These are phyloP conservation scores for Oryzias curvinotus DNA, from an alignment of 2,113 vertebrate species.

Conservation along the genomic window DNA sequence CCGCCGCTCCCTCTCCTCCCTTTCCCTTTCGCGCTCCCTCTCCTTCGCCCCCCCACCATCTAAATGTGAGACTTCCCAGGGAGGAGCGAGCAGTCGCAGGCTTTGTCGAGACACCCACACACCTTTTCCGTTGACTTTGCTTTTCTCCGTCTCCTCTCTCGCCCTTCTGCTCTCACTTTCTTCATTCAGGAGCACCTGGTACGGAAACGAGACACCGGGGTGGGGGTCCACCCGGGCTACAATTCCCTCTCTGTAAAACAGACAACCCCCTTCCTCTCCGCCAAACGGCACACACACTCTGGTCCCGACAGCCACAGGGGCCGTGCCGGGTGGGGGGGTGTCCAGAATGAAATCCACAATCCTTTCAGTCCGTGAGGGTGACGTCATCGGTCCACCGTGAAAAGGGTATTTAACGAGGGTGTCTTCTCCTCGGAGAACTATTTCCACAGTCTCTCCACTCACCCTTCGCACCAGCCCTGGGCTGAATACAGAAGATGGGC, in stretches of 20 bases:
- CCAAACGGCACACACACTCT: slow-evolving; percentile 83
- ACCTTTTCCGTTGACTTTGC: slow-evolving; percentile 60
- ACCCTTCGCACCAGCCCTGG: slow-evolving; percentile 84
- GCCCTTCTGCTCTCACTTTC: slow-evolving; percentile 35
- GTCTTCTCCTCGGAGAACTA: slow-evolving; percentile 82
- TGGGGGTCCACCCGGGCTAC: slow-evolving; percentile 83
- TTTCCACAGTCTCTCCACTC: slow-evolving; percentile 77
- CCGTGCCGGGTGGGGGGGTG: slow-evolving; percentile 76
- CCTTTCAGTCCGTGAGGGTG: slow-evolving; percentile 19
- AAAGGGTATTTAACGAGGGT: slow-evolving; percentile 79
- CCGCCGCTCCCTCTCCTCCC: slow-evolving; percentile 75
- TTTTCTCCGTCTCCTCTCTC: slow-evolving; percentile 53
- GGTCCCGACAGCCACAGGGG: slow-evolving; percentile 77
- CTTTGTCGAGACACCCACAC: slow-evolving; percentile 85
- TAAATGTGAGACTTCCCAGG: slow-evolving; percentile 79
- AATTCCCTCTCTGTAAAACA: slow-evolving; percentile 81
- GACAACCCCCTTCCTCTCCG: slow-evolving; percentile 74
- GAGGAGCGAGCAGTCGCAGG: slow-evolving; percentile 83
- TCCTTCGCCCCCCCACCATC: slow-evolving; percentile 69
- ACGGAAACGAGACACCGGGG: slow-evolving; percentile 83
- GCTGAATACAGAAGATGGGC: slow-evolving; percentile 72
- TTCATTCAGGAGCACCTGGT: slow-evolving; percentile 78
- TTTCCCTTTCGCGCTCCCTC: slow-evolving; percentile 71
- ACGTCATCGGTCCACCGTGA: slow-evolving; percentile 59
- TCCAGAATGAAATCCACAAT: slow-evolving; percentile 82